Conservation (phyloP, 1,140 invertebrate species). For the Neuroterus valhalla region DNA sequence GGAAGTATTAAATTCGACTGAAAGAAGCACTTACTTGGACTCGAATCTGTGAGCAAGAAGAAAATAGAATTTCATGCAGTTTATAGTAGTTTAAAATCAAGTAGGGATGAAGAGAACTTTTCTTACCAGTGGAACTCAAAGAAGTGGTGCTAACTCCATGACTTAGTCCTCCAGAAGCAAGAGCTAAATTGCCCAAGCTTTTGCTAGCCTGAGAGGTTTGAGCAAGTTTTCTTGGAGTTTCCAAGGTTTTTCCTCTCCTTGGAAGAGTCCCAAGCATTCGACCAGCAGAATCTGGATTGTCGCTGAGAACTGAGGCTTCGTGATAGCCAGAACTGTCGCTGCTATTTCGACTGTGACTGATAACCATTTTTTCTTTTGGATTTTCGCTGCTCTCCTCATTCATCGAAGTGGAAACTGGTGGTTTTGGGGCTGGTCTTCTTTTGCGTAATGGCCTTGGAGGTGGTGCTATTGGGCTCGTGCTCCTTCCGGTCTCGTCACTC, state of each 20-base stretch:
- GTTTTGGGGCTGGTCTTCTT: constrained; percentile 78
- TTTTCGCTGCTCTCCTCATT: constrained; percentile 33
- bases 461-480: constrained; percentile 69
- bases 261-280: constrained; percentile 69
- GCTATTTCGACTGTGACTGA: constrained; percentile 83
- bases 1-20: background rate
- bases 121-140: constrained; percentile 67
- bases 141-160: constrained; percentile 70
- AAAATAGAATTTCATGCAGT: background rate
- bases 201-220: constrained; percentile 70
- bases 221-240: constrained; percentile 64
- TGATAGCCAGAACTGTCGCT: constrained; percentile 87
- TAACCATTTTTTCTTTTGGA: constrained; percentile 68
- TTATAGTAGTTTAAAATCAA: background rate
- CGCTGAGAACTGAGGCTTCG: constrained; percentile 82
- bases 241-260: constrained; percentile 59
- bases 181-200: constrained; percentile 68
- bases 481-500: constrained; percentile 71
- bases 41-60: constrained; percentile 38
- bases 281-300: constrained; percentile 74
- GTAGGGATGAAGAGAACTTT: background rate
- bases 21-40: constrained; percentile 47
- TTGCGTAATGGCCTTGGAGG: constrained; percentile 75
- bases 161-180: constrained; percentile 60
- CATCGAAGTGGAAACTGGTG: constrained; percentile 62